phyloP scores from a whole-genome alignment of 1,140 invertebrate species.

The Apolygus lucorum region DNA sequence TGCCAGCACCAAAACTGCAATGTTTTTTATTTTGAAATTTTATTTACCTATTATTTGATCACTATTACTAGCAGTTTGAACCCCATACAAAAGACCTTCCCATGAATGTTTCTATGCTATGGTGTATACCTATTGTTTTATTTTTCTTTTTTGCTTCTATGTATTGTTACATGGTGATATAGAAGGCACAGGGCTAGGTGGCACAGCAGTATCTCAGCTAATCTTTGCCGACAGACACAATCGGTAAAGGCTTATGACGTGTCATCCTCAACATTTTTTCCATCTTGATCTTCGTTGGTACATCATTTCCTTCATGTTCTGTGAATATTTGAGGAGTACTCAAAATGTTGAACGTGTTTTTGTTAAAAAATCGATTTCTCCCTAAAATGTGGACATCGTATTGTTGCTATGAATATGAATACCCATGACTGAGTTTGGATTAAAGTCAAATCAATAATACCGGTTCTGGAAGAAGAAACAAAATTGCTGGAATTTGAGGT shows the following conservation, averaged over 20 bases:
- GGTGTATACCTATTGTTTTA: constrained; percentile 14
- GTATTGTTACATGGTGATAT: constrained; percentile 29
- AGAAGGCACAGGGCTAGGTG: constrained; percentile 25
- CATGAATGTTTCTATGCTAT: constrained; percentile 4
- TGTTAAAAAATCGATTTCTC: too few species aligned
- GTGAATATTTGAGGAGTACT: too few species aligned
- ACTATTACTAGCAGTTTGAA: neutral
- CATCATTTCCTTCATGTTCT: too few species aligned
- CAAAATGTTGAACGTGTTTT: too few species aligned
- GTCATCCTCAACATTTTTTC: constrained; percentile 2
- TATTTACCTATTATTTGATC: neutral
- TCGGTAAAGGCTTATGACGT: constrained; percentile 26
- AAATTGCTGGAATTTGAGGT: too few species aligned
- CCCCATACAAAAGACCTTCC: neutral
- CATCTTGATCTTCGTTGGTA: neutral
- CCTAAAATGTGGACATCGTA: too few species aligned
- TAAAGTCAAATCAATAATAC: too few species aligned
- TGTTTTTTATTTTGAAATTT: constrained; percentile 14
- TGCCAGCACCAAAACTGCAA: too few species aligned
- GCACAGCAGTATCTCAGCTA: constrained; percentile 23
- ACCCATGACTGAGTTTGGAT: too few species aligned
- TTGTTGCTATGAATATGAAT: too few species aligned
- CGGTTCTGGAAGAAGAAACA: too few species aligned
- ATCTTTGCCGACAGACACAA: constrained; percentile 25
- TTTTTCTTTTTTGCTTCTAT: constrained; percentile 27